These are phyloP conservation scores for Enteromius trimaculatus DNA, from an alignment of 2,797 vertebrate species.

Conservation along the genomic window DNA sequence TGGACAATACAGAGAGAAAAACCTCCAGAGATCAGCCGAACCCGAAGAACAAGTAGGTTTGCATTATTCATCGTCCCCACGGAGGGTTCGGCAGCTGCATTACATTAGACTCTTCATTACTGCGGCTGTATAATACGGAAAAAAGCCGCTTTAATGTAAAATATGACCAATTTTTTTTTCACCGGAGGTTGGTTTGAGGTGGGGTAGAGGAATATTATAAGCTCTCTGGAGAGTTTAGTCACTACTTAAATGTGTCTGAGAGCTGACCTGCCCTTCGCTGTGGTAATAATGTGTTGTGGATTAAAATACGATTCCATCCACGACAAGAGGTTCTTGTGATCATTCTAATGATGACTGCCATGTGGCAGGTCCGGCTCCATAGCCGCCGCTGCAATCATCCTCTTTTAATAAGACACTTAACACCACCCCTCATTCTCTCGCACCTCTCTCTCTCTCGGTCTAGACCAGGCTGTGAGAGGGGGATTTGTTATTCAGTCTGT, in stretches of 20 bases:
- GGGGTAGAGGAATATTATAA: slow-evolving; percentile 77
- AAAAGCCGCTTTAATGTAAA: slow-evolving; percentile 82
- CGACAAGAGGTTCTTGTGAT: slow-evolving; percentile 76
- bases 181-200: slow-evolving; percentile 68
- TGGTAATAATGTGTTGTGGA: slow-evolving; percentile 75
- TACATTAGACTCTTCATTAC: slow-evolving; percentile 92
- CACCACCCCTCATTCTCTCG: slow-evolving; percentile 55
- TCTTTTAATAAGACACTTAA: slow-evolving; percentile 82
- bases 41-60: slow-evolving; percentile 85
- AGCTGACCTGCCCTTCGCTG: slow-evolving; percentile 79
- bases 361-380: slow-evolving; percentile 66
- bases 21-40: slow-evolving; percentile 87
- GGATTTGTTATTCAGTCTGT: slow-evolving; percentile 55
- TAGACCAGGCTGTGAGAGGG: slow-evolving; percentile 45
- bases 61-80: slow-evolving; percentile 94
- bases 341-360: slow-evolving; percentile 77
- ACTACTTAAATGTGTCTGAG: slow-evolving; percentile 79
- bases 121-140: slow-evolving; percentile 76
- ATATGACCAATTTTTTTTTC: slow-evolving; percentile 78
- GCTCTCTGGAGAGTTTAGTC: slow-evolving; percentile 80
- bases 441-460: slow-evolving; percentile 56
- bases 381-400: slow-evolving; percentile 72
- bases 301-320: slow-evolving; percentile 78
- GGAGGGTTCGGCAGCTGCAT: slow-evolving; percentile 86
- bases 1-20: slow-evolving; percentile 88